Base-by-base conservation (phyloP, 1,140 invertebrate species). In the Sarcophaga bullata region DNA sequence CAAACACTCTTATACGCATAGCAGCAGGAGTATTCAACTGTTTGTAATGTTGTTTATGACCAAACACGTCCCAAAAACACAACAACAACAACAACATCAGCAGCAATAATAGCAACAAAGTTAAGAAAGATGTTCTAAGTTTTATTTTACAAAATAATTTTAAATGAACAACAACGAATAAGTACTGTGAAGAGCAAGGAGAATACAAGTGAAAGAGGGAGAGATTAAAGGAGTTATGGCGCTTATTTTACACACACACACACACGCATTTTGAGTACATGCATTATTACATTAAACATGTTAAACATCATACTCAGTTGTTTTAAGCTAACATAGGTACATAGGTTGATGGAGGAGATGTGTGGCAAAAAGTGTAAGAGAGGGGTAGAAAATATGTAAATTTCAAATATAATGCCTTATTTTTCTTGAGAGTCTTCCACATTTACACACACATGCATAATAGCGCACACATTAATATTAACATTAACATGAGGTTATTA, bases 101-200 rank as follows among this genome's bases (percentile, higher is more conserved):
- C 25, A 37, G 25, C 25, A 37, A 37, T 37, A 37, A 37, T 68
- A 68, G 13, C 50, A 52, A 52, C 8, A 68, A 68, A 68, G 19
- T 68, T 68, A 68, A 68, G 62, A 17, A 68, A 68, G 62, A 68
- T 68, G 62, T 68, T 68, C 62, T 68, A 68, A 68, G 62, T 68
- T 68, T 68, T 9, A 19, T 68, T 68, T 68, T 19, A 68, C 62
- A 68, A 68, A 19, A 19, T 8, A 19, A 19, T 68, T 68, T 68
- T 58, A n/a, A 58, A 58, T n/a, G 54, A 68, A 68, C 62, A 68
- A 10, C 6, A 48, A 76, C 13, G 7, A 47, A 76, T 37, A 46
- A 8, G 8, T 17, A 62, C 11, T n/a, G 17, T 4, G 25, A 17
- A 62, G 5, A 19, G 19, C 25, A 68, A 68, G 8, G 19, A 68